phyloP scores from a whole-genome alignment of 2,113 vertebrate genomes.

The Tautogolabrus adspersus region DNA sequence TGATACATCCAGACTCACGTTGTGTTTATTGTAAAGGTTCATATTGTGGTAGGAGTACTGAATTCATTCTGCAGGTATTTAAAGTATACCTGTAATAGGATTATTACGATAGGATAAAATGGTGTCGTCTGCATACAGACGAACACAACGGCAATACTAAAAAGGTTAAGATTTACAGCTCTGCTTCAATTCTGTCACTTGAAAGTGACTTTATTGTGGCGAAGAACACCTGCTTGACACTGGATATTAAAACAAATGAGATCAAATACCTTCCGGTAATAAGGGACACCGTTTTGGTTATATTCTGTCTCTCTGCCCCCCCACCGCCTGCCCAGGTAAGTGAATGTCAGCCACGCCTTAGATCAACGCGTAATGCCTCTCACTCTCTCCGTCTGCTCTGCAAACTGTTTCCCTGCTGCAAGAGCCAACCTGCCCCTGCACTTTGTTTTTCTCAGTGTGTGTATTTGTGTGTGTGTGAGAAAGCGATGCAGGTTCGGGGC shows the following conservation, averaged over 20 bases:
- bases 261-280: not conserved
- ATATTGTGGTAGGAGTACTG: no score
- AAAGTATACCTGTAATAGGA: no score
- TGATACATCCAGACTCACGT: no score
- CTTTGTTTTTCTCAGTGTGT: conserved; percentile 68
- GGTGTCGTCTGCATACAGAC: no score
- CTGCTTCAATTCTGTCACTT: no score
- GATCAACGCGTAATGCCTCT: conserved; percentile 93
- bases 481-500: conserved; percentile 47
- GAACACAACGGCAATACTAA: no score
- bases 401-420: conserved; percentile 93
- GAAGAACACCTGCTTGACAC: not conserved
- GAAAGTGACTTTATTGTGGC: not conserved
- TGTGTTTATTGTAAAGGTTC: no score
- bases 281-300: not conserved
- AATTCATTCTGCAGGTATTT: no score
- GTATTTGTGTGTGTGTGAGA: conserved; percentile 28
- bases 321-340: conserved; percentile 88
- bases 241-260: no score
- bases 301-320: conserved; percentile 3
- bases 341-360: conserved; percentile 95
- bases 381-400: conserved; percentile 83
- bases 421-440: conserved; percentile 90
- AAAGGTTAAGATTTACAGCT: no score
- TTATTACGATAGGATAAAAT: no score